Percentiles rank a stretch among this genome's conserved stretches.
These are phyloP conservation scores for Oenanthe melanoleuca DNA, from an alignment of 2,113 vertebrate species.

Conservation along the genomic window DNA sequence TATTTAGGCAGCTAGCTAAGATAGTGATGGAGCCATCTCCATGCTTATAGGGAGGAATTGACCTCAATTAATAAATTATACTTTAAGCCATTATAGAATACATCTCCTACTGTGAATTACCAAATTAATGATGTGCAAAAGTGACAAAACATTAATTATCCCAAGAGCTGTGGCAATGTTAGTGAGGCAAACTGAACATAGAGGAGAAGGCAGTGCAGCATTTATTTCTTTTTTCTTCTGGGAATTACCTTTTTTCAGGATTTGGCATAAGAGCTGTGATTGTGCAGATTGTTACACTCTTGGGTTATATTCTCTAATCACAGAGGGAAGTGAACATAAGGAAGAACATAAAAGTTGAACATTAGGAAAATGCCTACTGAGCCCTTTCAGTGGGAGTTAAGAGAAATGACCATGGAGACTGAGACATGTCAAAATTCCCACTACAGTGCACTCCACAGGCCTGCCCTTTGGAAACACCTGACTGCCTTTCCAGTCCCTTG, in stretches of 20 bases:
- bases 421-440: not conserved
- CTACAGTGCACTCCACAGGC: not conserved
- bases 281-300: not conserved
- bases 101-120: constrained; percentile 6
- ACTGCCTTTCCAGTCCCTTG: not conserved
- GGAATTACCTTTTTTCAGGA: not conserved
- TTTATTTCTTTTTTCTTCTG: not conserved
- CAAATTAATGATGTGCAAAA: constrained; percentile 45
- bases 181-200: not conserved
- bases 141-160: constrained; percentile 45
- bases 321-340: not conserved
- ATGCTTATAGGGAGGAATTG: not conserved
- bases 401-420: not conserved
- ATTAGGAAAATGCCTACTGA: not conserved
- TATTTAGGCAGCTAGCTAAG: not conserved
- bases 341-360: not conserved
- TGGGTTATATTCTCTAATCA: not conserved
- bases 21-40: not conserved
- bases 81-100: not conserved
- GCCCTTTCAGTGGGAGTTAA: not conserved
- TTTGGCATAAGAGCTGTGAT: not conserved
- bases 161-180: not conserved
- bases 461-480: not conserved
- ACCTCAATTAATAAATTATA: constrained; percentile 41
- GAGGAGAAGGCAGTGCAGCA: not conserved